Base-by-base conservation (phyloP, 2,797 vertebrate species). In the Sparidentex hasta region DNA sequence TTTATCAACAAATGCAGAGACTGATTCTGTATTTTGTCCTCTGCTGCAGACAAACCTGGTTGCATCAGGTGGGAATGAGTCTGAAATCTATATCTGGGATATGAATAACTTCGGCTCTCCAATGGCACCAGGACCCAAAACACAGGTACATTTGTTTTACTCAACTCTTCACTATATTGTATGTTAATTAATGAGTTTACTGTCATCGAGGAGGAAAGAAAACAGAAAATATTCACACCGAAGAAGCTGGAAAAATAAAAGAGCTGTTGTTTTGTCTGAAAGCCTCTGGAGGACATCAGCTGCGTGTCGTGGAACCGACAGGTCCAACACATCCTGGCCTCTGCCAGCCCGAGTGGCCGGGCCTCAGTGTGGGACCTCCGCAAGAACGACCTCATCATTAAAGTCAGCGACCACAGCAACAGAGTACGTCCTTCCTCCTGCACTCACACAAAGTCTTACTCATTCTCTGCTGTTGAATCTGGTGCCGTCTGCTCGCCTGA, bases 61-160 rank as follows among this genome's bases (percentile, higher is more conserved):
- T 46, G 98, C 96, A 9, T 99, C 98, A 48, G 98, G 98, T 82
- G 98, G 97, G 80, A 99, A 99, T 67, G 98, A 99, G 83, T 99
- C 98, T 43, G 98, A 99, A 94, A 99, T 99, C 91, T 99, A 98
- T 71, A 99, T 99, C 90, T 99, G 98, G 98, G 98, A 99, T 91
- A 95, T 99, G 88, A 99, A 99, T 88, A 98, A 95, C 87, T 98
- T 99, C 85, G 95, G 94, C 63, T 96, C 97, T 14, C 98, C 98
- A 4, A 99, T 99, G 98, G 98, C 98, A 1, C 98, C 98, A 4
- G 98, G 98, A 90, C 96, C 95, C 3, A 99, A 98, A 95, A 96
- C 97, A 14, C 98, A 99, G 97, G 98, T 99, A 43, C 3, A 2
- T 56, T 1, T n/a, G 2, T 23, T 50, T 47, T 46, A 44, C 43